A percentile compares a stretch with the other conserved stretches of the same genome.
Evolutionary conservation across 1,140 invertebrate species (phyloP).

Genomic region (Neotoxoptera formosana): DNA sequence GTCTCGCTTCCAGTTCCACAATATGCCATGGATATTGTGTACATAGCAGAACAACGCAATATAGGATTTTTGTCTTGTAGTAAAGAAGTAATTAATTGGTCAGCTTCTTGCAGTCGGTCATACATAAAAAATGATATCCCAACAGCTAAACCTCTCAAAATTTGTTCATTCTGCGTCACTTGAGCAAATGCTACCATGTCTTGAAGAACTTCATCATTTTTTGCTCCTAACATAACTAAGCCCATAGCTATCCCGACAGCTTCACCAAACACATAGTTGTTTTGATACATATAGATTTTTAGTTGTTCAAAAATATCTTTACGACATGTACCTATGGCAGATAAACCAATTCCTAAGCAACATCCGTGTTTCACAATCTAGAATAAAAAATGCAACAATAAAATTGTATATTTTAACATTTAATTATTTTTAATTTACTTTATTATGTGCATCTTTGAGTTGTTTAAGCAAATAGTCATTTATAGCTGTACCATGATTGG

Average conservation of each 20-base stretch:
- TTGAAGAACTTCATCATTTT: constrained; percentile 85
- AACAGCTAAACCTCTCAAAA: constrained; percentile 91
- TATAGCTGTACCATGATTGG: constrained; percentile 96
- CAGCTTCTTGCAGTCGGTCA: constrained; percentile 94
- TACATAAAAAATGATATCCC: constrained; percentile 98
- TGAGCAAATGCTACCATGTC: constrained; percentile 93
- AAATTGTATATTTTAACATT: neutral
- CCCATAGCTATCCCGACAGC: constrained; percentile 98
- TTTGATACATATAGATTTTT: constrained; percentile 96
- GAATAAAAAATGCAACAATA: constrained; percentile 51
- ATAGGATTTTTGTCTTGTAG: constrained; percentile 87
- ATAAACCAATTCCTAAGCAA: constrained; percentile 94
- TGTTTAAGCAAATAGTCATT: constrained; percentile 95
- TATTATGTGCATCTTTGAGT: constrained; percentile 92
- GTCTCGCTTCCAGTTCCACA: constrained; percentile 97
- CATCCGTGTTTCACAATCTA: constrained; percentile 94
- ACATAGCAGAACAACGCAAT: constrained; percentile 91
- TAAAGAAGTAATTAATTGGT: constrained; percentile 89
- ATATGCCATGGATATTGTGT: constrained; percentile 98
- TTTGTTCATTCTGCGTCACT: constrained; percentile 98
- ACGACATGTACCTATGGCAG: constrained; percentile 96
- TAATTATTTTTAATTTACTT: constrained; percentile 65
- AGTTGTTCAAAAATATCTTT: constrained; percentile 95
- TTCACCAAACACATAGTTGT: constrained; percentile 98
- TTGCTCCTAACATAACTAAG: constrained; percentile 97